Base-by-base conservation (phyloP, 2,888 invertebrate genomes). In the Brachyopa scutellaris region DNA sequence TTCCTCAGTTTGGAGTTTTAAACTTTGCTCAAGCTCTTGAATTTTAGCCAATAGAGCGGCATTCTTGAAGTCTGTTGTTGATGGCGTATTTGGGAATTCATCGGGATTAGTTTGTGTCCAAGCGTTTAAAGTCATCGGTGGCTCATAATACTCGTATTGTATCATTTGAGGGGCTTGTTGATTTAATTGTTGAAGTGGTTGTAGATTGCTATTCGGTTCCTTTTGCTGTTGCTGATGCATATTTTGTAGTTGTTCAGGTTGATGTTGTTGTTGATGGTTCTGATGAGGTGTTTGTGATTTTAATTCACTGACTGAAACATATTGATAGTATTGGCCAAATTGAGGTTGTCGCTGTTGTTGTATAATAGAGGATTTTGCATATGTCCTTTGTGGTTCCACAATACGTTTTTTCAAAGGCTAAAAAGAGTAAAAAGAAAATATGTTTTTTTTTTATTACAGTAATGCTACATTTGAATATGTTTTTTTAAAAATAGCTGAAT, bases 121-220 rank as follows among this genome's bases (percentile, higher is more conserved):
- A 5, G 55, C 55, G 6, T 74, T 74, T 0, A 74, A 17, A 21
- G 55, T 57, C 73, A 74, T 74, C 7, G 73, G 73, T 13, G 73
- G 19, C 8, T 64, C 73, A 29, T 55, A 55, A 5, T 21, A 8
- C 0, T 23, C 38, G 21, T 62, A 38, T n/a, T 40, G 26, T n/a
- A 64, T 6, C 15, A 57, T 3, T 49, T 55, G 47, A 19, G 38
- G 17, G 1, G n/a, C 40, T 7, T 2, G 1, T 8, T 17, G 31
- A 1, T 33, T 13, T 13, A 9, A 38, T 38, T 57, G 21, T 23
- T 23, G 11, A 0, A 8, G 13, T 13, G 11, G 19, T 11, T 7
- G 2, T 5, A 45, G 11, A 11, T 21, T 6, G 3, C 7, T 6
- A 6, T 21, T n/a, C 1, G 29, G 7, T 0, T 13, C 33, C 26